Evolutionary conservation across 2,797 vertebrate genomes (phyloP).

Genomic region (Tadarida brasiliensis): DNA sequence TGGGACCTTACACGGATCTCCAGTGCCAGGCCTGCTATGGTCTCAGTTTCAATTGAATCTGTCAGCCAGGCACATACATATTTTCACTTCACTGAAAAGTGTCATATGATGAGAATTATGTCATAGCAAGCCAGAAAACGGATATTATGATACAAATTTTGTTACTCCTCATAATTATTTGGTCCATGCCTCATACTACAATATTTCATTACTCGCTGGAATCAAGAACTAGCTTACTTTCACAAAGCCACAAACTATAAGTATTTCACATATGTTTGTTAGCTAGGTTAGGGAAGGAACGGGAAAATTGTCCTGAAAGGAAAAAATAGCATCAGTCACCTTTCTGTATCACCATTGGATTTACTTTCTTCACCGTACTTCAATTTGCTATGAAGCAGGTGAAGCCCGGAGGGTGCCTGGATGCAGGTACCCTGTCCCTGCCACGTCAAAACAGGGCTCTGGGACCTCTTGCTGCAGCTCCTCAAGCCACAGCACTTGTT

Average conservation of each 20-base stretch:
- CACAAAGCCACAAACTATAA: neutral
- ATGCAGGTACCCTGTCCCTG: fast-evolving
- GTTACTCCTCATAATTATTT: neutral
- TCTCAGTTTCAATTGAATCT: neutral
- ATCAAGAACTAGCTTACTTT: neutral
- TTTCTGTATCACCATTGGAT: neutral
- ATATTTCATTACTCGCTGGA: neutral
- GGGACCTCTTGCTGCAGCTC: neutral
- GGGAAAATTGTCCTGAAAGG: neutral
- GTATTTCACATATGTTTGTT: neutral
- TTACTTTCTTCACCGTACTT: neutral
- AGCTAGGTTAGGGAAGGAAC: neutral
- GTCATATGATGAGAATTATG: neutral
- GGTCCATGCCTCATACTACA: neutral
- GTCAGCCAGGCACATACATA: neutral
- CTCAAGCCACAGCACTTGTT: neutral
- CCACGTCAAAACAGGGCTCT: neutral
- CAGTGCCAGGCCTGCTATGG: neutral
- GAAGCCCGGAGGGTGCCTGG: neutral
- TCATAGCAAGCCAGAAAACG: neutral
- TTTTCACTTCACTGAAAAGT: neutral
- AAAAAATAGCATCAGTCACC: neutral
- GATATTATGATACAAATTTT: neutral
- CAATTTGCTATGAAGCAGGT: neutral
- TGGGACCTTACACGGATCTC: too few relatives aligned